A percentile compares a stretch with the other conserved stretches of the same genome.
Evolutionary conservation across 1,140 invertebrate species (phyloP).

Genomic region (Lordiphosa clarofinis): DNA sequence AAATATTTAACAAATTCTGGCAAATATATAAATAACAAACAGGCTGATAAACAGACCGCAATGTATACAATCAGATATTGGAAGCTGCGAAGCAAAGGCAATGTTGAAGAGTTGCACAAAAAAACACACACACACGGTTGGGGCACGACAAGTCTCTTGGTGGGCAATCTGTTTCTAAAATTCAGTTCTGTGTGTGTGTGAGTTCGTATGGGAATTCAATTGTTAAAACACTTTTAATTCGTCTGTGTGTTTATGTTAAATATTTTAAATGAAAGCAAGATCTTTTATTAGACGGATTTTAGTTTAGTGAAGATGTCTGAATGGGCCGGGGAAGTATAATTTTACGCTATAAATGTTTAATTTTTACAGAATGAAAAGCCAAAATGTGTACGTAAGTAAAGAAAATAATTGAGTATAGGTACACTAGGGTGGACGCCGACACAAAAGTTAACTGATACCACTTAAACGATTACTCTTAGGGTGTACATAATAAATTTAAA

Average conservation of each 20-base stretch:
- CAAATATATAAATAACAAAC: conserved; percentile 54
- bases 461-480: no score
- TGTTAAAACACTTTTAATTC: conserved; percentile 47
- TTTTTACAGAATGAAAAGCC: no score
- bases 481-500: no score
- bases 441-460: no score
- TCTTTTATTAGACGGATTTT: background rate
- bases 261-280: conserved; percentile 46
- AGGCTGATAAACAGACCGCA: conserved; percentile 25
- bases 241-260: conserved; percentile 52
- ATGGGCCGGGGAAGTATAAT: background rate
- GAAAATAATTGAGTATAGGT: no score
- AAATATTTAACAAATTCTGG: conserved; percentile 50
- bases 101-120: conserved; percentile 1
- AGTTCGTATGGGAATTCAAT: conserved; percentile 40
- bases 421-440: no score
- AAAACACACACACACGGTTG: background rate
- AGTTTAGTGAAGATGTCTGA: background rate
- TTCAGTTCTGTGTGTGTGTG: conserved; percentile 5
- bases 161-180: conserved; percentile 36
- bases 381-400: no score
- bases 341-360: no score
- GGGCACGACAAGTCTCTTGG: conserved; percentile 35
- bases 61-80: background rate
- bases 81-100: conserved; percentile 11